Evolutionary conservation across 2,113 vertebrate genomes (phyloP).

Genomic region (Channa maculata): DNA sequence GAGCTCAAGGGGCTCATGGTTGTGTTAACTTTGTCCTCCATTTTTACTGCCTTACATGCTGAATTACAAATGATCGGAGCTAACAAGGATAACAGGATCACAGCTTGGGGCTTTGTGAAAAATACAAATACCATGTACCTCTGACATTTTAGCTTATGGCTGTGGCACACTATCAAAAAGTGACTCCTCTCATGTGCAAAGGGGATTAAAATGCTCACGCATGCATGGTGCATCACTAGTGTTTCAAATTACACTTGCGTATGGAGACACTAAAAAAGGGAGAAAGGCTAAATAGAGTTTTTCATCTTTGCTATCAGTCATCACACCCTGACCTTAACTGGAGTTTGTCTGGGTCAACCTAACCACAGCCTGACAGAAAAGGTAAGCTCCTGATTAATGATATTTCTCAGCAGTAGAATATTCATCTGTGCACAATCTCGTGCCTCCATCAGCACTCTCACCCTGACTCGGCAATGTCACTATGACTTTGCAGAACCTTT

Average conservation of each 20-base stretch:
- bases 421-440: constrained; percentile 58
- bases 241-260: neutral
- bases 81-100: constrained; percentile 17
- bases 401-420: constrained; percentile 51
- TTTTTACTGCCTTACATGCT: constrained; percentile 19
- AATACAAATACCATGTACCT: neutral
- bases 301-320: constrained; percentile 36
- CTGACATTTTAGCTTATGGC: neutral
- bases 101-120: neutral
- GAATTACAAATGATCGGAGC: constrained; percentile 21
- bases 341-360: constrained; percentile 16
- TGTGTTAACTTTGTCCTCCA: constrained; percentile 42
- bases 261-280: neutral
- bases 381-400: constrained; percentile 68
- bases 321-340: constrained; percentile 51
- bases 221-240: neutral
- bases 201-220: neutral
- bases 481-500: constrained; percentile 64
- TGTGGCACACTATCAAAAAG: neutral
- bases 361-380: constrained; percentile 56
- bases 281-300: neutral
- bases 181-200: neutral
- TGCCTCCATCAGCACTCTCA: constrained; percentile 41
- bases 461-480: constrained; percentile 49
- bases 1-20: constrained; percentile 39